phyloP scores from a whole-genome alignment of 2,113 vertebrate species.

The Gila orcuttii region DNA sequence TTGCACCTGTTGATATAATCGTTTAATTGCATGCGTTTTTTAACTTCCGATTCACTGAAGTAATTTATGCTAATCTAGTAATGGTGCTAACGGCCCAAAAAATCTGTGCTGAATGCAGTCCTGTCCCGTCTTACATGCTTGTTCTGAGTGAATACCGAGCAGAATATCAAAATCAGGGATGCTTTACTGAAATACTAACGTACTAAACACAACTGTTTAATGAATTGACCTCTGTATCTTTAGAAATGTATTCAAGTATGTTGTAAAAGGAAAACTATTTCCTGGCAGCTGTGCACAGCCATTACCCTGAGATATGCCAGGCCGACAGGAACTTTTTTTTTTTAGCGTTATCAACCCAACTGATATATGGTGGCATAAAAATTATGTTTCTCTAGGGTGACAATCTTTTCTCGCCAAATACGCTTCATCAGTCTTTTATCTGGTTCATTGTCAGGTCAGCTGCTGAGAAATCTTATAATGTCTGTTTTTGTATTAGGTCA shows the following conservation, averaged over 20 bases:
- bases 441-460: not conserved
- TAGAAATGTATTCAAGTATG: not conserved
- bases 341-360: not conserved
- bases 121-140: not conserved
- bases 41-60: not conserved
- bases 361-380: slow-evolving; percentile 25
- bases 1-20: not conserved
- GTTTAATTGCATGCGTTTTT: not conserved
- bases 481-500: not conserved
- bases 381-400: not conserved
- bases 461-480: not conserved
- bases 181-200: not conserved
- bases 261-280: not conserved
- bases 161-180: not conserved
- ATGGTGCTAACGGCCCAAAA: not conserved
- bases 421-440: not conserved
- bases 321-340: not conserved
- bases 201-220: not conserved
- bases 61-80: slow-evolving; percentile 1
- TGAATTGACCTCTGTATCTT: not conserved
- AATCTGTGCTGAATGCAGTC: not conserved
- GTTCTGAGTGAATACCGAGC: not conserved
- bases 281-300: not conserved
- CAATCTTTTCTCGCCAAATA: not conserved
- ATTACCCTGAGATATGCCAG: slow-evolving; percentile 3